phyloP scores from a whole-genome alignment of 2,113 vertebrate species.

The Mola mola region DNA sequence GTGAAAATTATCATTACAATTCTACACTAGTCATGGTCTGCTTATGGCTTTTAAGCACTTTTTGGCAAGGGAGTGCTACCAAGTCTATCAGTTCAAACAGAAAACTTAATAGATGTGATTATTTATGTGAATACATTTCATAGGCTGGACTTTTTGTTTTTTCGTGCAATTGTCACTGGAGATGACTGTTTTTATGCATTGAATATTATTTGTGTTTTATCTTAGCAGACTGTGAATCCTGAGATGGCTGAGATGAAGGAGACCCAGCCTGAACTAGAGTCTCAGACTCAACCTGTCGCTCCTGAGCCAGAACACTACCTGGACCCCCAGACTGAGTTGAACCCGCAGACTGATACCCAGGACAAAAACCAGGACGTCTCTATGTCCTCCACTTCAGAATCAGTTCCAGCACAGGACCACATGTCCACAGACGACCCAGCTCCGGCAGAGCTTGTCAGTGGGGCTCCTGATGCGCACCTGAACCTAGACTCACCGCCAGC shows the following conservation, averaged over 20 bases:
- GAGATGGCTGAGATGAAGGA: constrained; percentile 71
- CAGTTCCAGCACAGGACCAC: constrained; percentile 44
- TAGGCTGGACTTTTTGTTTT: too few species aligned
- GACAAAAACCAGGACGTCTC: constrained; percentile 72
- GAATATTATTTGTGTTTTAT: too few species aligned
- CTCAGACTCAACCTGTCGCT: constrained; percentile 39
- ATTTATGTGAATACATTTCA: too few species aligned
- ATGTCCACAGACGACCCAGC: constrained; percentile 41
- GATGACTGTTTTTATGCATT: neutral
- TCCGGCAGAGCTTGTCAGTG: constrained; percentile 30
- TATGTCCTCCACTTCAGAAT: constrained; percentile 61
- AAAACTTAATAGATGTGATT: too few species aligned
- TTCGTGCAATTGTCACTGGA: too few species aligned
- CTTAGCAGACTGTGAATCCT: constrained; percentile 75
- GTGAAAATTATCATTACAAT: too few species aligned
- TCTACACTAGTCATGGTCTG: too few species aligned
- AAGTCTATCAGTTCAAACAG: too few species aligned
- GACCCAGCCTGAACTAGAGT: constrained; percentile 42
- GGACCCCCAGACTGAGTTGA: constrained; percentile 47
- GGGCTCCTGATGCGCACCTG: constrained; percentile 18
- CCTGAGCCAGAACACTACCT: constrained; percentile 59
- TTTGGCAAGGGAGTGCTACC: too few species aligned
- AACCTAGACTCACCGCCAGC: constrained; percentile 32
- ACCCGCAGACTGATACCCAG: constrained; percentile 28
- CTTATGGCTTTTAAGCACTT: too few species aligned